Conservation (phyloP, 2,797 vertebrate genomes). For the Myotis findleyi region DNA sequence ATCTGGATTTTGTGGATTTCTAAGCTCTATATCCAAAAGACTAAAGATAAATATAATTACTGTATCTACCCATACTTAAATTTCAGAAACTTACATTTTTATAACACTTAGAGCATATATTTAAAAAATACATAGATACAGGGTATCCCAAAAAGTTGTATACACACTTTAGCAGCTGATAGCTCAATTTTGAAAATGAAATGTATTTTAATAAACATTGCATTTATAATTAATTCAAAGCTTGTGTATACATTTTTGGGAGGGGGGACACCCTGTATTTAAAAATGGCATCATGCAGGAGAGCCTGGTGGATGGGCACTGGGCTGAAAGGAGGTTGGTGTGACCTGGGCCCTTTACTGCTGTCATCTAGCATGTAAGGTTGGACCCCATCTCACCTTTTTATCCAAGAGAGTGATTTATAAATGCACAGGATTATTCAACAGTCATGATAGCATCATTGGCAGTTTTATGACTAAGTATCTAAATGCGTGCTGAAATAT, state of each 20-base stretch:
- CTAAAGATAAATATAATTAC: slow-evolving; percentile 8
- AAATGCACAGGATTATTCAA: neutral
- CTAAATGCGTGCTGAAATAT: neutral
- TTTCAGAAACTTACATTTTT: slow-evolving; percentile 30
- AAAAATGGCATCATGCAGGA: neutral
- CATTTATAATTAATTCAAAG: too few relatives aligned
- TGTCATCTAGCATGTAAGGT: neutral
- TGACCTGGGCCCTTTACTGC: neutral
- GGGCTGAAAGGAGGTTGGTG: neutral
- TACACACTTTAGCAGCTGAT: too few relatives aligned
- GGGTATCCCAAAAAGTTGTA: too few relatives aligned
- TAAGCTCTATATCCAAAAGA: neutral
- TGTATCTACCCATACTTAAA: neutral
- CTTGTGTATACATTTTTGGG: too few relatives aligned
- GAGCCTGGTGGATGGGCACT: neutral
- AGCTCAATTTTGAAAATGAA: too few relatives aligned
- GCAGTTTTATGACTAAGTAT: neutral
- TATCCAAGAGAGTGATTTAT: neutral
- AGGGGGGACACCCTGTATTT: neutral
- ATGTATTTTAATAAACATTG: too few relatives aligned
- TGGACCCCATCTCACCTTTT: neutral
- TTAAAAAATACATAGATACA: neutral
- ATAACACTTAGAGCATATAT: neutral
- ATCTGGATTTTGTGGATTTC: neutral
- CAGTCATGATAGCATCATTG: neutral